Evolutionary conservation across 1,140 invertebrate genomes (phyloP).

Genomic region (Cydia pomonella): DNA sequence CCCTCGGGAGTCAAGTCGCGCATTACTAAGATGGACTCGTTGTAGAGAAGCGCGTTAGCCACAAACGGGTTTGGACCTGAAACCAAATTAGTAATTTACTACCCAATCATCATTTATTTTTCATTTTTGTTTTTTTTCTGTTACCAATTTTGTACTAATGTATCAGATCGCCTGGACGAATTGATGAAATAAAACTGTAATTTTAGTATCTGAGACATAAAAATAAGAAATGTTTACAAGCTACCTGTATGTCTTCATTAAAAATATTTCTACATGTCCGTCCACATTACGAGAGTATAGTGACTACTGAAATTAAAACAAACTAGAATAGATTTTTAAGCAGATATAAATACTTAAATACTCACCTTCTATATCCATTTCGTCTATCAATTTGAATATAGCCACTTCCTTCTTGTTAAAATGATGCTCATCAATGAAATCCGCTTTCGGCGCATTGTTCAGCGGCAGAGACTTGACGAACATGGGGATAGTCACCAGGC

Average conservation of each 20-base stretch:
- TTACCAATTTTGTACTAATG: no score
- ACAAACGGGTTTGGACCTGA: conserved; percentile 55
- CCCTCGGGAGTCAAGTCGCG: conserved; percentile 54
- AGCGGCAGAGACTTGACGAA: conserved; percentile 60
- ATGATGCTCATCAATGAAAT: conserved; percentile 53
- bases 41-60: conserved; percentile 53
- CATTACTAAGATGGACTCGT: conserved; percentile 58
- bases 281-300: no score
- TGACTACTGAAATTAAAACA: no score
- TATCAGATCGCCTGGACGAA: no score
- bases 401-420: conserved; percentile 55
- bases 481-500: conserved; percentile 45
- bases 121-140: no score
- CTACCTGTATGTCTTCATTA: no score
- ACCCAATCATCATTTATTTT: no score
- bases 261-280: no score
- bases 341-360: background rate
- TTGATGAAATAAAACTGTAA: background rate
- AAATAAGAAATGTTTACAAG: no score
- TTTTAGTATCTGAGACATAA: no score
- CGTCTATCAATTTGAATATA: conserved; percentile 54
- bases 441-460: conserved; percentile 57
- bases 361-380: conserved; percentile 52
- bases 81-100: conserved; percentile 30
- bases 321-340: no score